Evolutionary conservation across 2,888 invertebrate species (phyloP).

Genomic region (Podotricha telesiphe): DNA sequence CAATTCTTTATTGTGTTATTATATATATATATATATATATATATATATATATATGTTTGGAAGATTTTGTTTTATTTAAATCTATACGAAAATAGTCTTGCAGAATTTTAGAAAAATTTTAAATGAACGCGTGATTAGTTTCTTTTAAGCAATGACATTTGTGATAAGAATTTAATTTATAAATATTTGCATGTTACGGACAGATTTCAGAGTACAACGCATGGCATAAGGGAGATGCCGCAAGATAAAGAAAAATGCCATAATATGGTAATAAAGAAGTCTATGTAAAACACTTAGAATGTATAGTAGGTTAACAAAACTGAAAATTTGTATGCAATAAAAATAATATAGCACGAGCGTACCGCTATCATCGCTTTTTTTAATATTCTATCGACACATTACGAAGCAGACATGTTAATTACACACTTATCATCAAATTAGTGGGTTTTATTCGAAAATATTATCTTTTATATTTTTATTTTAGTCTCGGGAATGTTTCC

Average conservation of each 20-base stretch:
- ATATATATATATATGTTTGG: neutral
- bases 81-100: neutral
- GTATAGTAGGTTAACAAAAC: no score
- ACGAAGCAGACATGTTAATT: constrained; percentile 25
- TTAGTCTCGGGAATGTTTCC: constrained; percentile 1
- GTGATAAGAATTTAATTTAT: no score
- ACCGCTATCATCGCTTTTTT: constrained; percentile 16
- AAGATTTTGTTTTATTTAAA: neutral
- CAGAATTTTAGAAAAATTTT: neutral
- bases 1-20: neutral
- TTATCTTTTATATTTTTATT: constrained; percentile 5
- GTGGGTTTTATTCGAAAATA: constrained; percentile 13
- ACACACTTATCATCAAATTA: constrained; percentile 22
- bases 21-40: neutral
- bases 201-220: no score
- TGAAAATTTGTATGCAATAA: neutral
- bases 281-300: no score
- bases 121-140: neutral
- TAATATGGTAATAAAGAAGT: no score
- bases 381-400: constrained; percentile 26
- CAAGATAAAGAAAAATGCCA: no score
- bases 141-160: no score
- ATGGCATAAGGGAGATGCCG: no score
- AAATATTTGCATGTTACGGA: no score
- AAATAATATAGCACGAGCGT: neutral